Percentiles rank a stretch among this genome's conserved stretches.
Conservation (phyloP, 2,113 vertebrate species). For the Corythaixoides concolor region DNA sequence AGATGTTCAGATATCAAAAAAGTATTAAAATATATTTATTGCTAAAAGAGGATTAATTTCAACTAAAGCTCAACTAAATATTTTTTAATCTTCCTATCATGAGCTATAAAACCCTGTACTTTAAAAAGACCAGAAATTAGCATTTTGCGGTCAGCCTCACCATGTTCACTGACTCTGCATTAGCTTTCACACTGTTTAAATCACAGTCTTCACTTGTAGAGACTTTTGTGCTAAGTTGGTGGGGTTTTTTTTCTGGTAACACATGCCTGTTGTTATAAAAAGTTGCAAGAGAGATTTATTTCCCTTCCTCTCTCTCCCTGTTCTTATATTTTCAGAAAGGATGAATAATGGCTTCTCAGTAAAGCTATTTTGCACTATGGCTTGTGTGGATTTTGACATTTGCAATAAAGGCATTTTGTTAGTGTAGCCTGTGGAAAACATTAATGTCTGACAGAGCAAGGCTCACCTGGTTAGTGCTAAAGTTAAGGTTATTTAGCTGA, state of each 20-base stretch:
- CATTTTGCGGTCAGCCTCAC: not conserved
- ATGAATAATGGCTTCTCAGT: not conserved
- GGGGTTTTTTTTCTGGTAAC: not conserved
- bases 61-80: not conserved
- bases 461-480: not conserved
- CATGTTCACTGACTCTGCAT: not conserved
- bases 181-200: not conserved
- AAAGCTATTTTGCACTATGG: not conserved
- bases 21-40: not conserved
- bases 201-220: not conserved
- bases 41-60: not conserved
- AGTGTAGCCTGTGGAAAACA: not conserved
- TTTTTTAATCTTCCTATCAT: not conserved
- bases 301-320: not conserved
- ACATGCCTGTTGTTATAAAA: not conserved
- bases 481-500: not conserved
- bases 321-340: not conserved
- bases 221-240: not conserved
- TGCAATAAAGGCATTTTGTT: not conserved
- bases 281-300: not conserved
- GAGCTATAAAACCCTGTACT: not conserved
- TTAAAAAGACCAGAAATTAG: not conserved
- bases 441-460: not conserved
- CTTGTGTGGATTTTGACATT: not conserved
- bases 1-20: not conserved